These are phyloP conservation scores for Reticulitermes lucifugus DNA, from an alignment of 2,888 invertebrate species.

Conservation along the genomic window DNA sequence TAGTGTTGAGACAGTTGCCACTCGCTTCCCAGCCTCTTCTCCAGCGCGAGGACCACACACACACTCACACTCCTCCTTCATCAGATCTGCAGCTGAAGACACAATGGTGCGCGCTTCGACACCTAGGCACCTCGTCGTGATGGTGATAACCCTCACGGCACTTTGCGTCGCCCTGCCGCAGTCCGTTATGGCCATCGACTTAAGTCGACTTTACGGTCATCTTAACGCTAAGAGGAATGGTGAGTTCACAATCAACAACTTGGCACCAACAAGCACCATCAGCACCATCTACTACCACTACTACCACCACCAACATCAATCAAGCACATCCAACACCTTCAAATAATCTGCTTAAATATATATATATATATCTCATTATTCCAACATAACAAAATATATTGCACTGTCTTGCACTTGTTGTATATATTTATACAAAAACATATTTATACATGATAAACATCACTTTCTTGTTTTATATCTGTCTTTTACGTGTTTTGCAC, in stretches of 20 bases:
- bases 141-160: conserved; percentile 63
- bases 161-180: conserved; percentile 74
- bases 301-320: not conserved
- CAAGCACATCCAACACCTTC: conserved; percentile 34
- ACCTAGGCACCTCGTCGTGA: conserved; percentile 43
- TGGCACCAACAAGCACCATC: conserved; percentile 16
- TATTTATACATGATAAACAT: conserved; percentile 20
- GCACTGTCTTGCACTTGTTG: conserved; percentile 26
- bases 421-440: conserved; percentile 27
- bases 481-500: conserved; percentile 31
- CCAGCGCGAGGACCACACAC: conserved; percentile 23
- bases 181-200: conserved; percentile 79
- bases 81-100: not conserved
- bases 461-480: conserved; percentile 27
- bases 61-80: not conserved
- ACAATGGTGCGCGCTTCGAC: conserved; percentile 35
- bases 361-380: not conserved
- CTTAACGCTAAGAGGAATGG: conserved; percentile 77
- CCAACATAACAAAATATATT: conserved; percentile 17
- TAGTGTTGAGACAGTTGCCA: conserved; percentile 2
- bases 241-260: conserved; percentile 62
- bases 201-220: conserved; percentile 85
- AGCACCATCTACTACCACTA: not conserved
- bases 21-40: conserved; percentile 11
- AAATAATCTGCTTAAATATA: conserved; percentile 14